phyloP scores from a whole-genome alignment of 2,888 invertebrate species.

The Tetheella fluctuosa region DNA sequence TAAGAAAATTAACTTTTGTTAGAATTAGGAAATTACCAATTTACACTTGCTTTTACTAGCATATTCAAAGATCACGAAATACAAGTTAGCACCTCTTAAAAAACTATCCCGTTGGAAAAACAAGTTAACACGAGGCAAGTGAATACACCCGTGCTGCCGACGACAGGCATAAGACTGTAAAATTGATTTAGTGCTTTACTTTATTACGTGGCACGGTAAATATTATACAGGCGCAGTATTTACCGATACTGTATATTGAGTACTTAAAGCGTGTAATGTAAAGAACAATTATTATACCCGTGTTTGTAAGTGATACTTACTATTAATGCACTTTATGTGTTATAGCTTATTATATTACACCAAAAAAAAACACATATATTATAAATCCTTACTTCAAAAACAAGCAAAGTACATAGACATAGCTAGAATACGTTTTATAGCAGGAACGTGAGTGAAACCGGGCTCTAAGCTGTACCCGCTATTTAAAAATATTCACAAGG shows the following conservation, averaged over 20 bases:
- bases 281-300: slow-evolving; percentile 6
- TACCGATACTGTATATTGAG: neutral
- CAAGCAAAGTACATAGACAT: too few relatives aligned
- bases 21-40: slow-evolving; percentile 64
- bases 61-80: slow-evolving; percentile 73
- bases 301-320: neutral
- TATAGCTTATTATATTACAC: neutral
- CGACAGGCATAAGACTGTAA: slow-evolving; percentile 8
- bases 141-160: neutral
- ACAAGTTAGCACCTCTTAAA: slow-evolving; percentile 71
- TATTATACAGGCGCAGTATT: slow-evolving; percentile 12
- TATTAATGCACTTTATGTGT: neutral
- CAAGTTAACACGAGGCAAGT: slow-evolving; percentile 20
- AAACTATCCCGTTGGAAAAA: slow-evolving; percentile 48
- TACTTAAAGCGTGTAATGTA: slow-evolving; percentile 8
- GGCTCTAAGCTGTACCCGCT: too few relatives aligned
- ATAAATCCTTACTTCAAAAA: too few relatives aligned
- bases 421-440: too few relatives aligned
- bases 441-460: too few relatives aligned
- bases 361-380: too few relatives aligned
- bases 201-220: slow-evolving; percentile 12
- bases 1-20: slow-evolving; percentile 52
- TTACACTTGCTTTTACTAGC: slow-evolving; percentile 64
- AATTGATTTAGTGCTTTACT: slow-evolving; percentile 13
- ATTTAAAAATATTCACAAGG: too few relatives aligned